Conservation (phyloP, 1,140 invertebrate genomes). For the Tenebrio molitor region DNA sequence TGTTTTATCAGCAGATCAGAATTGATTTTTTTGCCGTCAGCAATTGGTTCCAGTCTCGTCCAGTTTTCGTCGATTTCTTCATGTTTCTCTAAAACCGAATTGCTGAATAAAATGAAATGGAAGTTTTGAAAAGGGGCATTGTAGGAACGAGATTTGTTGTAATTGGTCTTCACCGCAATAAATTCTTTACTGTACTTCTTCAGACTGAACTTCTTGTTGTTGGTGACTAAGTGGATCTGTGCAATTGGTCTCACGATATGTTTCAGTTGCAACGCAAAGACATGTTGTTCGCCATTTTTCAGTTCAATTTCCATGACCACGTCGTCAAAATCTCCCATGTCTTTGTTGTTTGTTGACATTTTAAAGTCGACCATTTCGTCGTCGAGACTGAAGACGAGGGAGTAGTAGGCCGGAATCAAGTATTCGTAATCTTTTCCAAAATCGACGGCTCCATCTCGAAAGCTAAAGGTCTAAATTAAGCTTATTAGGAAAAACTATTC, state of each 20-base stretch:
- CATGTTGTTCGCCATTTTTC: neutral
- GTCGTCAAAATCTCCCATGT: conserved; percentile 14
- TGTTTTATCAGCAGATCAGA: neutral
- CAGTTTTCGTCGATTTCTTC: neutral
- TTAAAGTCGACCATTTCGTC: conserved; percentile 4
- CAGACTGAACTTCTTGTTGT: conserved; percentile 12
- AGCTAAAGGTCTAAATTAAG: no score
- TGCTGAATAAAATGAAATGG: conserved; percentile 3
- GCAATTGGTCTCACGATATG: neutral
- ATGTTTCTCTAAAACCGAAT: conserved; percentile 9
- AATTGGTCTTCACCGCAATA: neutral
- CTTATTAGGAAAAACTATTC: no score
- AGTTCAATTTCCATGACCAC: conserved; percentile 5
- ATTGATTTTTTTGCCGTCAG: neutral
- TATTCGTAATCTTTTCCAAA: conserved; percentile 30
- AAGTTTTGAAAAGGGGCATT: neutral
- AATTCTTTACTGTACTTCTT: conserved; percentile 4
- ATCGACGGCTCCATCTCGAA: conserved; percentile 16
- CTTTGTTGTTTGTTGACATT: conserved; percentile 19
- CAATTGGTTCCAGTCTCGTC: conserved; percentile 8
- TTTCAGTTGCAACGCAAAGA: conserved; percentile 11
- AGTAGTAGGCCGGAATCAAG: conserved; percentile 14
- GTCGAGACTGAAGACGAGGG: neutral
- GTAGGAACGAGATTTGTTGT: neutral
- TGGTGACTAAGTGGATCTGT: neutral